Conservation (phyloP, 2,113 vertebrate genomes). For the Ornithorhynchus anatinus region DNA sequence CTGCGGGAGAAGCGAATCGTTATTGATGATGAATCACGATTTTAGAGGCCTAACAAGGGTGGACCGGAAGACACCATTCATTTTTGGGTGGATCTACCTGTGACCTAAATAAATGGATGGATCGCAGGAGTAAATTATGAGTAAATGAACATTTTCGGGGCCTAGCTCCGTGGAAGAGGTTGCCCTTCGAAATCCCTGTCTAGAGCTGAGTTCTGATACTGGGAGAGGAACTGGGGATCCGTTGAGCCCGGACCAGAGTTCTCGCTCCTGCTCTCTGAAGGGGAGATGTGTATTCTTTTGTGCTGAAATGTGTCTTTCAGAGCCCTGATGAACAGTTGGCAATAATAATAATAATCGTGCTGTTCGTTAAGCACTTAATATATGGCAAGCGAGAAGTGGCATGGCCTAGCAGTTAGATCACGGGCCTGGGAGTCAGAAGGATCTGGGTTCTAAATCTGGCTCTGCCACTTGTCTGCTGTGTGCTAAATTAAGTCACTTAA, state of each 20-base stretch:
- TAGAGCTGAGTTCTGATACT: too few relatives aligned
- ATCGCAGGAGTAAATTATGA: conserved; percentile 18
- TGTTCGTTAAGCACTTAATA: too few relatives aligned
- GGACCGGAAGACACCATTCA: background rate
- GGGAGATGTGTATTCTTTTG: background rate
- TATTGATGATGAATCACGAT: background rate
- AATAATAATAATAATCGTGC: too few relatives aligned
- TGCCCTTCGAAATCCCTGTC: background rate
- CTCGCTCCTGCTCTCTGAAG: too few relatives aligned
- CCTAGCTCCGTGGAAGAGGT: background rate
- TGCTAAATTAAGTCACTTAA: too few relatives aligned
- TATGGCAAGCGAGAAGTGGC: too few relatives aligned
- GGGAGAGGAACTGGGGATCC: background rate
- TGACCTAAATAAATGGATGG: background rate
- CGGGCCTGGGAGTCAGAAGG: too few relatives aligned
- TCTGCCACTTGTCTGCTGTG: too few relatives aligned
- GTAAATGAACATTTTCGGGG: conserved; percentile 19
- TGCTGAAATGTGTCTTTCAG: background rate
- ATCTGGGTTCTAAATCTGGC: too few relatives aligned
- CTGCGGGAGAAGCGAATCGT: background rate
- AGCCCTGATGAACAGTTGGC: background rate
- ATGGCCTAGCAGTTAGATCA: too few relatives aligned
- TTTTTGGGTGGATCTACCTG: background rate
- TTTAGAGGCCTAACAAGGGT: background rate
- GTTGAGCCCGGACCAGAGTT: too few relatives aligned